Evolutionary conservation across 2,888 invertebrate genomes (phyloP).

Genomic region (Elysia crispata): DNA sequence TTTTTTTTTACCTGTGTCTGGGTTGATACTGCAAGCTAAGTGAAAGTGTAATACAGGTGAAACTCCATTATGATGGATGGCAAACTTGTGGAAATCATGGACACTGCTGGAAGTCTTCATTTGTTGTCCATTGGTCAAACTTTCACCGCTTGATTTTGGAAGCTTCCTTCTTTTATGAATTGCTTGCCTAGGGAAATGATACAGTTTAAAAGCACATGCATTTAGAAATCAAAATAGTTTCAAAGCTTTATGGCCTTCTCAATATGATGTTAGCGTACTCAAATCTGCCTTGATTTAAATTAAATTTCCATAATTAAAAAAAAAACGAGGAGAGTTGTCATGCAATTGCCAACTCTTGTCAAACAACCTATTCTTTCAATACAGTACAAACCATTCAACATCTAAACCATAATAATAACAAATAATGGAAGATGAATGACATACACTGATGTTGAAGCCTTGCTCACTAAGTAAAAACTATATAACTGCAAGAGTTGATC

Average conservation of each 20-base stretch:
- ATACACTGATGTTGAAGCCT: too few relatives aligned
- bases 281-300: too few relatives aligned
- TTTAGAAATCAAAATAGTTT: neutral
- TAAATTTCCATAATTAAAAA: too few relatives aligned
- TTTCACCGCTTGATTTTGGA: slow-evolving; percentile 67
- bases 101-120: slow-evolving; percentile 86
- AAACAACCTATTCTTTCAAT: too few relatives aligned
- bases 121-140: slow-evolving; percentile 64
- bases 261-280: neutral
- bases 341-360: too few relatives aligned
- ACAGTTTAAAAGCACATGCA: neutral
- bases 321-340: too few relatives aligned
- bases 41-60: slow-evolving; percentile 94
- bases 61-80: slow-evolving; percentile 87
- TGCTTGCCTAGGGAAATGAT: slow-evolving; percentile 65
- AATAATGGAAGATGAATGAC: too few relatives aligned
- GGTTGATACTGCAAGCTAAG: slow-evolving; percentile 84
- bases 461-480: too few relatives aligned
- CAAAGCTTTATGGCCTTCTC: neutral
- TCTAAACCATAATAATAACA: too few relatives aligned
- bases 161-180: slow-evolving; percentile 71
- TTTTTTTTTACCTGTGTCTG: slow-evolving; percentile 70
- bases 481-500: too few relatives aligned
- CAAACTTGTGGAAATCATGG: slow-evolving; percentile 95
- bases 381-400: too few relatives aligned